Evolutionary conservation across 2,113 vertebrate genomes (phyloP), one percentile per base, ranked within the genome.

Genomic region (Arenaria interpres): DNA sequence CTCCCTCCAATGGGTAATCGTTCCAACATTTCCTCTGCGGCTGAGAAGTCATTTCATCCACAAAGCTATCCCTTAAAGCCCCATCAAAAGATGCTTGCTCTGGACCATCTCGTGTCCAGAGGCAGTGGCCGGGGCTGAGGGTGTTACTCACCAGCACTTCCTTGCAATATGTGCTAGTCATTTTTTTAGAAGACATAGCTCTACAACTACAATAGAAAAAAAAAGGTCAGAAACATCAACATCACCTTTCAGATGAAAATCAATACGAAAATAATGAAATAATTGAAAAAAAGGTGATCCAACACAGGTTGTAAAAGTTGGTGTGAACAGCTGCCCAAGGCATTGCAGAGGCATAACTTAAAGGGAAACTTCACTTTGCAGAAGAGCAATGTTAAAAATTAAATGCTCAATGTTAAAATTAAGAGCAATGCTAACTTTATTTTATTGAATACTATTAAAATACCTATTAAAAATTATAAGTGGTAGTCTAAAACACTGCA

Each of bases 81-180:
- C 63, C 51, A 22, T 72, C 57, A 30, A 14, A 67, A 72, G 33
- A 45, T 20, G 33, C 35, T 45, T 6, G 8, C 19, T 50, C 30
- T 48, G 45, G n/a, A n/a, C 56, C 28, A 12, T 25, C n/a, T 50
- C 4, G 0, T 2, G 2, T 16, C 25, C 23, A 12, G 12, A 14
- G 7, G 10, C 0, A 0, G 46, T 18, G 32, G 14, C 23, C 9
- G 10, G 57, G 59, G 45, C 57, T 0, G 0, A 30, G 24, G 21
- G 6, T n/a, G 32, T 27, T 18, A 27, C 56, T 16, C 13, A 0
- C 21, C 77, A n/a, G 50, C 33, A 7, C 25, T 83, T 95, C 41
- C 15, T 83, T 88, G 80, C 37, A 51, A 46, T 32, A 50, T 30
- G 78, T 5, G 12, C 7, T 30, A 37, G 28, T 11, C 3, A 18